These are phyloP conservation scores for Puffinus mauretanicus DNA, from an alignment of 2,113 vertebrate species.

Conservation along the genomic window DNA sequence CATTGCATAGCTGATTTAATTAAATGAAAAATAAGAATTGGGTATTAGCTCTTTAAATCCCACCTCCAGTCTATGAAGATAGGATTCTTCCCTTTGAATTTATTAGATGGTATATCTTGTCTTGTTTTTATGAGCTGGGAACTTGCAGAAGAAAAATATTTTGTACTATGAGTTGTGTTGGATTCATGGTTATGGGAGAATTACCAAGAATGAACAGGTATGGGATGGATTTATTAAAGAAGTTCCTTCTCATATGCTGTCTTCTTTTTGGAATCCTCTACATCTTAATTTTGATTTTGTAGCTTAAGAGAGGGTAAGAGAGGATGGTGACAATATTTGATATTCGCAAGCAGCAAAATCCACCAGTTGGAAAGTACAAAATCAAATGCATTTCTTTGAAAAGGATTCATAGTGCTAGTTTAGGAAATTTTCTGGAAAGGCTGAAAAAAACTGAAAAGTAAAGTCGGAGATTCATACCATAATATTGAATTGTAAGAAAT, in stretches of 20 bases:
- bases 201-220: neutral
- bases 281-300: neutral
- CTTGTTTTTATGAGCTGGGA: neutral
- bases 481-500: neutral
- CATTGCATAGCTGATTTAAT: neutral
- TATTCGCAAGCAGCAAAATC: constrained; percentile 30
- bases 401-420: neutral
- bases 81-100: neutral
- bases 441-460: neutral
- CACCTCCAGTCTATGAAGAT: neutral
- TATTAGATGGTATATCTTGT: neutral
- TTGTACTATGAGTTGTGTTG: neutral
- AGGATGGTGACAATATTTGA: constrained; percentile 41
- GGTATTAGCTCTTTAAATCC: neutral
- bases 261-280: constrained; percentile 16
- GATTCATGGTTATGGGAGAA: neutral
- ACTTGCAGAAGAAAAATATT: neutral
- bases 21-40: neutral
- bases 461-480: neutral
- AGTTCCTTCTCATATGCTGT: constrained; percentile 2
- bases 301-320: constrained; percentile 27
- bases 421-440: neutral
- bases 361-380: constrained; percentile 14
- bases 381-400: constrained; percentile 31
- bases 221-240: neutral